Conservation (phyloP, 2,888 invertebrate genomes). For the Epirrhoe tristata region DNA sequence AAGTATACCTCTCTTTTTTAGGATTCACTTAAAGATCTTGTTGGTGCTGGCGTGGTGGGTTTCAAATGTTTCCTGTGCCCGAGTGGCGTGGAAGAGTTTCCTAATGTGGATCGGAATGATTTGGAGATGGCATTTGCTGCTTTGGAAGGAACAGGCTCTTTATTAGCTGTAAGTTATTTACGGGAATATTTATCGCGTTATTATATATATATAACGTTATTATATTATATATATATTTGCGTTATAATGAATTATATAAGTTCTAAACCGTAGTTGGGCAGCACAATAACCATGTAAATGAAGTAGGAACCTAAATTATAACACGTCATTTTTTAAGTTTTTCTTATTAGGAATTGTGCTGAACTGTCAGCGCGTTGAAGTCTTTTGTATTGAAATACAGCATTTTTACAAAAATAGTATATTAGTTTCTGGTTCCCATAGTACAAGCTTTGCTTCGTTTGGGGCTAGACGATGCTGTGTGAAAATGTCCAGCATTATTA, state of each 20-base stretch:
- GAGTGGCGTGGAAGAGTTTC: slow-evolving; percentile 89
- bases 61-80: slow-evolving; percentile 90
- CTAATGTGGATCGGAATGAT: slow-evolving; percentile 84
- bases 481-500: too few species aligned
- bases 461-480: too few species aligned
- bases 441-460: too few species aligned
- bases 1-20: slow-evolving; percentile 52
- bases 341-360: background rate
- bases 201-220: too few species aligned
- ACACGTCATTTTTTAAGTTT: too few species aligned
- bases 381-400: slow-evolving; percentile 23
- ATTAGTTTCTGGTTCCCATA: too few species aligned
- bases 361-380: slow-evolving; percentile 19
- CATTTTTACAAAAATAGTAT: slow-evolving; percentile 1
- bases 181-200: too few species aligned
- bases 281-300: too few species aligned
- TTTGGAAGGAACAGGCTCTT: slow-evolving; percentile 85
- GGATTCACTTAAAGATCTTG: slow-evolving; percentile 84
- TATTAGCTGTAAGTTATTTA: slow-evolving; percentile 87
- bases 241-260: too few species aligned
- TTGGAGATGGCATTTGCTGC: slow-evolving; percentile 85
- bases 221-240: too few species aligned
- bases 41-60: slow-evolving; percentile 89
- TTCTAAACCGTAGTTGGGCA: too few species aligned
- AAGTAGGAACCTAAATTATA: too few species aligned